Evolutionary conservation across 2,113 vertebrate species (phyloP).

Genomic region (Siniperca chuatsi): DNA sequence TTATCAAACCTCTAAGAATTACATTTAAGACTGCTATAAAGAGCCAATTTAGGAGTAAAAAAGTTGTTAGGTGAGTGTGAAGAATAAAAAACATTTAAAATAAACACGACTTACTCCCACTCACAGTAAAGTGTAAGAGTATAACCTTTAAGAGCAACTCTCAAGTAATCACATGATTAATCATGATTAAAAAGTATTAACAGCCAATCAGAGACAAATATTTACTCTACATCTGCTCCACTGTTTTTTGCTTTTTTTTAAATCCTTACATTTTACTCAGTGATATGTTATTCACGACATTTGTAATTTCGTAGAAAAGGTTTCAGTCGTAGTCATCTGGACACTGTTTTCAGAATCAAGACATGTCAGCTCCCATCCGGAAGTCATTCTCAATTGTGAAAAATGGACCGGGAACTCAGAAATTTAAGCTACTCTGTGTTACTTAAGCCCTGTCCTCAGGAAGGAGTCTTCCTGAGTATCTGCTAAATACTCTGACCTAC

Average conservation of each 20-base stretch:
- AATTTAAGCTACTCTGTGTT: too few relatives aligned
- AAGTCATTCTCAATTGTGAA: too few relatives aligned
- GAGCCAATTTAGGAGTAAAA: not conserved
- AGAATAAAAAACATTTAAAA: slow-evolving; percentile 1
- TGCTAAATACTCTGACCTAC: too few relatives aligned
- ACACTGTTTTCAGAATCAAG: too few relatives aligned
- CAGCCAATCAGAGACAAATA: not conserved
- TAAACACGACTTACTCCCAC: not conserved
- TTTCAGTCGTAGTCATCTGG: too few relatives aligned
- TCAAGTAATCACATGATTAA: slow-evolving; percentile 1
- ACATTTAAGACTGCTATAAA: not conserved
- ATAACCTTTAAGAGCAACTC: slow-evolving; percentile 1
- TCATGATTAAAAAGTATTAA: not conserved
- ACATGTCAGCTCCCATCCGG: too few relatives aligned
- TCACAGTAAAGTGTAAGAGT: not conserved
- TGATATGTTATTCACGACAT: not conserved
- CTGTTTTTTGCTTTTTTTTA: not conserved
- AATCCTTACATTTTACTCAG: not conserved
- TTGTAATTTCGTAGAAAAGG: too few relatives aligned
- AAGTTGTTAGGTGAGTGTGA: not conserved
- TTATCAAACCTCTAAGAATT: slow-evolving; percentile 10
- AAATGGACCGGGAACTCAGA: too few relatives aligned
- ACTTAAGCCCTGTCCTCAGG: too few relatives aligned
- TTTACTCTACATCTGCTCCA: not conserved
- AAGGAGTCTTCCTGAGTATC: too few relatives aligned